Conservation (phyloP, 2,888 invertebrate genomes). For the Phania funesta region DNA sequence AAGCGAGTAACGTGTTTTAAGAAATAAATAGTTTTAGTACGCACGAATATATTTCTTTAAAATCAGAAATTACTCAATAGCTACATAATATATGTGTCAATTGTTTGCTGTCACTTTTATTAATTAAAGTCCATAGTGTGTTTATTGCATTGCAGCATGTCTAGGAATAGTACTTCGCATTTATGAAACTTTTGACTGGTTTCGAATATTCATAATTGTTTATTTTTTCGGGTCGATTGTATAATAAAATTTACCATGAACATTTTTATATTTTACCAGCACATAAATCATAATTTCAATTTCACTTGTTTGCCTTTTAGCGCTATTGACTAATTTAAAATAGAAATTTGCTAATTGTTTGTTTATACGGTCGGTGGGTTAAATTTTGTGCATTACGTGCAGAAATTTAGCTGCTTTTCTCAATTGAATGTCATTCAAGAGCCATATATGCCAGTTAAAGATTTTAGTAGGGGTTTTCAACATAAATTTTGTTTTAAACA, state of each 20-base stretch:
- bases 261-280: background rate
- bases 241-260: constrained; percentile 57
- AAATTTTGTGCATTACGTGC: no score
- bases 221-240: constrained; percentile 25
- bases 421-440: no score
- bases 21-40: constrained; percentile 4
- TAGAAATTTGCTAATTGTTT: constrained; percentile 49
- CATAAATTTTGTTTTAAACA: no score
- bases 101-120: background rate
- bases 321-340: constrained; percentile 1
- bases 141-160: constrained; percentile 33
- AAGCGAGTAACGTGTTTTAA: constrained; percentile 6
- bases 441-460: no score
- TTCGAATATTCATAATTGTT: constrained; percentile 34
- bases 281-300: constrained; percentile 54
- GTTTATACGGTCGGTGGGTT: background rate
- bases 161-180: constrained; percentile 28
- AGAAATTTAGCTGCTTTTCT: no score
- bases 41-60: background rate
- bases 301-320: constrained; percentile 51
- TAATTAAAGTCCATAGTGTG: background rate
- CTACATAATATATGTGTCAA: no score
- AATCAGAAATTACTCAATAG: no score
- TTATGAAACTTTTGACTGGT: constrained; percentile 21
- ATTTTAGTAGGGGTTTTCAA: no score